These are phyloP conservation scores for Pica pica DNA, from an alignment of 2,113 vertebrate species.

Conservation along the genomic window DNA sequence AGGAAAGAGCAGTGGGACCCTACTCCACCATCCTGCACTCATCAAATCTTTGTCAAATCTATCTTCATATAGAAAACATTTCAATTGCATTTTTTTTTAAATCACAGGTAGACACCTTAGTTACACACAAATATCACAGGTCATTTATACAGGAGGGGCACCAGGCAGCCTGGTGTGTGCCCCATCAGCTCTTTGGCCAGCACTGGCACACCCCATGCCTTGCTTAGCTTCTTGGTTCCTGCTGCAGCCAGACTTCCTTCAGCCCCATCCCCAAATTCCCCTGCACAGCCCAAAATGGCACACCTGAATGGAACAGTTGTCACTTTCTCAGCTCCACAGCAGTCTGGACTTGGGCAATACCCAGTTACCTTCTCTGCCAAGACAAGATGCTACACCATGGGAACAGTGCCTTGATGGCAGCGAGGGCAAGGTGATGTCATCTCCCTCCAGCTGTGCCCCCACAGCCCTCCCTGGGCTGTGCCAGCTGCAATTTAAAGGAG, in stretches of 20 bases:
- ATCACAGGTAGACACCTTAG: not conserved
- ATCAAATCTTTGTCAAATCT: not conserved
- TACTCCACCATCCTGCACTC: not conserved
- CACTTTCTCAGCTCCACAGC: not conserved
- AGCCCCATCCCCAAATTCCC: not conserved
- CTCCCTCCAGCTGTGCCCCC: not conserved
- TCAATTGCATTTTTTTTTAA: rapidly evolving
- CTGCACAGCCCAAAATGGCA: not conserved
- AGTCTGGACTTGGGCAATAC: rapidly evolving
- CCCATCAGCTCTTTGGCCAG: not conserved
- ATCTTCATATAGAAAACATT: not conserved
- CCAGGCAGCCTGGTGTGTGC: not conserved
- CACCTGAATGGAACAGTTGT: not conserved
- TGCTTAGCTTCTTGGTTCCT: not conserved
- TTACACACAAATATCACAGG: not conserved
- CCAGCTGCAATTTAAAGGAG: not conserved
- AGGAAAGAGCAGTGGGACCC: not conserved
- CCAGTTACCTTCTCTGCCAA: not conserved
- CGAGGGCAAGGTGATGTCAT: not conserved
- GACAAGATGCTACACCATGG: not conserved
- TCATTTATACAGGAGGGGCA: not conserved
- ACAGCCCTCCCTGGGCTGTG: not conserved
- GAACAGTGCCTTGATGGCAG: not conserved
- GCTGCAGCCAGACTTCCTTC: not conserved
- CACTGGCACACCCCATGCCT: not conserved